phyloP scores from a whole-genome alignment of 53 echinoderm and acorn worm genomes.

The Actinopyga echinites region DNA sequence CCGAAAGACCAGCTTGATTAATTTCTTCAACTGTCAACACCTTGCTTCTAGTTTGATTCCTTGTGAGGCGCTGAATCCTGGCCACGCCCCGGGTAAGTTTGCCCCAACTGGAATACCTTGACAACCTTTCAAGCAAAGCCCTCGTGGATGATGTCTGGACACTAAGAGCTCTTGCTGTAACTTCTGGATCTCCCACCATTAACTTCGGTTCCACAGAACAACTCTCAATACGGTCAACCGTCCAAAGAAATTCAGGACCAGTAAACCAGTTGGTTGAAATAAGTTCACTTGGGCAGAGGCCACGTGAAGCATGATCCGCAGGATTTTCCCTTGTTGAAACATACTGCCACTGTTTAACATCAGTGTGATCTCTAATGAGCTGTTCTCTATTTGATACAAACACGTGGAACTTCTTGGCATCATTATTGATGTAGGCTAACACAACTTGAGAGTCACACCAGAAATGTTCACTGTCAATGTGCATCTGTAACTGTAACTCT shows the following conservation, averaged over 20 bases:
- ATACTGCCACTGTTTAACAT: constrained; percentile 43
- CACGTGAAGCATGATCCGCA: constrained; percentile 36
- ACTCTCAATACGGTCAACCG: too few species aligned
- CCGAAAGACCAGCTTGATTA: constrained; percentile 5
- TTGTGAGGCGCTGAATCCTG: not conserved
- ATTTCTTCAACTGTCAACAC: constrained; percentile 30
- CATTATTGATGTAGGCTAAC: constrained; percentile 62
- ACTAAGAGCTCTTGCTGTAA: not conserved
- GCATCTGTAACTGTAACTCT: constrained; percentile 34
- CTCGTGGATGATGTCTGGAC: not conserved
- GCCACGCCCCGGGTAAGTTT: not conserved
- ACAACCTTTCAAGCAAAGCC: not conserved
- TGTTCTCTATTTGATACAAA: constrained; percentile 61
- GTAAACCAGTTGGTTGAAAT: not conserved
- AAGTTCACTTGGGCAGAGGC: not conserved
- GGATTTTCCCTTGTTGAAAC: constrained; percentile 23
- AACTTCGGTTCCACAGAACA: too few species aligned
- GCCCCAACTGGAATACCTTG: not conserved
- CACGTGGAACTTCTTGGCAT: constrained; percentile 57
- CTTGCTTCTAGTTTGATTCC: not conserved
- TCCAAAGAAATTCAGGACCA: constrained; percentile 32
- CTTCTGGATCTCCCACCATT: not conserved
- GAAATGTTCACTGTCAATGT: constrained; percentile 28
- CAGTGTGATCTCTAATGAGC: constrained; percentile 35
- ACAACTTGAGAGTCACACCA: constrained; percentile 66